Conservation (phyloP, 92 coral and sea anemone species). For the Porites rus region DNA sequence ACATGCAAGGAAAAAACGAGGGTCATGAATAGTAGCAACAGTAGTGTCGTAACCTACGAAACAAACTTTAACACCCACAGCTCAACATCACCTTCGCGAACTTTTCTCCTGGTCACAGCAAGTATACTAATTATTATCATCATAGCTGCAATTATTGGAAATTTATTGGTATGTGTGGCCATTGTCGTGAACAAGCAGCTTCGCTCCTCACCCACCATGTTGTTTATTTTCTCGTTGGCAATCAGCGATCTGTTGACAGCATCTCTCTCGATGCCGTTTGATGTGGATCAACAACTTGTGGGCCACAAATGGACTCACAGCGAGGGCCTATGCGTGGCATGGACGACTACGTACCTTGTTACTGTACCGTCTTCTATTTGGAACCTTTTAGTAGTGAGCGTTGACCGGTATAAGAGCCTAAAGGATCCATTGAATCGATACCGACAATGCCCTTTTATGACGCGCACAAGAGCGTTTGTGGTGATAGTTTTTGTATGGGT, state of each 20-base stretch:
- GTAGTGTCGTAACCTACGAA: neutral
- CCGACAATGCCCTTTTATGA: constrained; percentile 81
- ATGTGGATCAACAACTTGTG: constrained; percentile 75
- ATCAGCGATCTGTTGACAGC: constrained; percentile 91
- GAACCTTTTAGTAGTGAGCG: constrained; percentile 89
- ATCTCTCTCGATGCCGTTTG: constrained; percentile 86
- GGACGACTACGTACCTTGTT: constrained; percentile 90
- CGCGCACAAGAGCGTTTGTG: constrained; percentile 77
- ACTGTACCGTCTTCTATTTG: constrained; percentile 95
- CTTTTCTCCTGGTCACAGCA: constrained; percentile 42
- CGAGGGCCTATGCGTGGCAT: constrained; percentile 69
- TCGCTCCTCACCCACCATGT: constrained; percentile 85
- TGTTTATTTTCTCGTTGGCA: constrained; percentile 86
- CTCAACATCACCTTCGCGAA: neutral
- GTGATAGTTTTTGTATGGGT: constrained; percentile 82
- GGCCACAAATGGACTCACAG: constrained; percentile 81
- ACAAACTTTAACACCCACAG: constrained; percentile 6
- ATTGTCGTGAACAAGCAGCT: constrained; percentile 72
- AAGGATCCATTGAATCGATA: constrained; percentile 85
- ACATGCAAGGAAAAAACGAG: neutral
- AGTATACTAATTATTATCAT: constrained; percentile 63
- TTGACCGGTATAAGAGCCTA: constrained; percentile 93
- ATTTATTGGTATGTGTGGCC: constrained; percentile 84
- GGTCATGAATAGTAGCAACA: neutral
- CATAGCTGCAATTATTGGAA: constrained; percentile 79